phyloP scores from a whole-genome alignment of 2,888 invertebrate genomes.

The Nesidiocoris tenuis region DNA sequence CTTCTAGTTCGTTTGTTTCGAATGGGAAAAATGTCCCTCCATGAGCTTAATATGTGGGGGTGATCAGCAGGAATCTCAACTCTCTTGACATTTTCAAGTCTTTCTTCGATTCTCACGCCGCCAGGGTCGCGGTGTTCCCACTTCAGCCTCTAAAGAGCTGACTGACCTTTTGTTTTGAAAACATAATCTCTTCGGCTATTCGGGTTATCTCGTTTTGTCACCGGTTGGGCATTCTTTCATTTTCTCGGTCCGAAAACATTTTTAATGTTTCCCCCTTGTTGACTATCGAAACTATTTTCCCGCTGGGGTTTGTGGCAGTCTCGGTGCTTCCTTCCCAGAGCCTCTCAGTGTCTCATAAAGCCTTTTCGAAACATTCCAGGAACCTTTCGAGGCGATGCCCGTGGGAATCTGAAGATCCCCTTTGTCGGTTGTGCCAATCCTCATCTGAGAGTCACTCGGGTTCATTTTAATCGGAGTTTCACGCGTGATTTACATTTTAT shows the following conservation, averaged over 20 bases:
- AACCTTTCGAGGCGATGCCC: constrained; percentile 1
- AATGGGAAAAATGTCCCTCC: constrained; percentile 8
- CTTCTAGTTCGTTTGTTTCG: neutral
- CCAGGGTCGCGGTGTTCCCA: neutral
- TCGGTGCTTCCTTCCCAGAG: constrained; percentile 12
- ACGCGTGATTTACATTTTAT: constrained; percentile 42
- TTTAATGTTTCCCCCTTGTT: constrained; percentile 16
- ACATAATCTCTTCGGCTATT: constrained; percentile 35
- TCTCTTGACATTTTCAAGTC: constrained; percentile 28
- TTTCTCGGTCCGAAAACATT: constrained; percentile 25
- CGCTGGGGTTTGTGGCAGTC: neutral
- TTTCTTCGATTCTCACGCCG: constrained; percentile 5
- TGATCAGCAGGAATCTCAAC: constrained; percentile 23
- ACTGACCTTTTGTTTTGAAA: constrained; percentile 29
- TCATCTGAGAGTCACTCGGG: neutral
- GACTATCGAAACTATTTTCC: constrained; percentile 38
- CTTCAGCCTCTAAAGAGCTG: neutral
- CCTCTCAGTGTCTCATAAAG: constrained; percentile 36
- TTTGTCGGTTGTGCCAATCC: constrained; percentile 18
- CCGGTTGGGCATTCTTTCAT: constrained; percentile 4
- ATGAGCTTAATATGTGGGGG: constrained; percentile 21
- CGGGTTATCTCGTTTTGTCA: constrained; percentile 37
- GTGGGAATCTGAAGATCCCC: constrained; percentile 25
- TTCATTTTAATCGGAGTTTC: constrained; percentile 39
- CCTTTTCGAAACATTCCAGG: constrained; percentile 37